phyloP scores from a whole-genome alignment of 53 echinoderm and acorn worm genomes.

The Pentamera pediparva region DNA sequence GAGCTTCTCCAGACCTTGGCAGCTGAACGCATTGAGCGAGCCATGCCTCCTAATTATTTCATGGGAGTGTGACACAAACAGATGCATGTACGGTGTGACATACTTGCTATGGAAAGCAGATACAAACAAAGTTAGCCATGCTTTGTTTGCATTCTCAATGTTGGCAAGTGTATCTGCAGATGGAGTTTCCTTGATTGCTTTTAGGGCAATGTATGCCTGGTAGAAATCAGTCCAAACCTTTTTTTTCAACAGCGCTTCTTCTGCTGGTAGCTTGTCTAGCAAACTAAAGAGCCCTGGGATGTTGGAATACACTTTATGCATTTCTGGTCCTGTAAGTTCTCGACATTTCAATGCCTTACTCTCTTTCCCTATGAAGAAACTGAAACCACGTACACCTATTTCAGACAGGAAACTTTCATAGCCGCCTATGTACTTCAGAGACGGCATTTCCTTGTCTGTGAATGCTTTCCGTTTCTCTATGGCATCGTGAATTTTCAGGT shows the following conservation, averaged over 20 bases:
- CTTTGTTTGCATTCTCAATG: background rate
- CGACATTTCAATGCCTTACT: background rate
- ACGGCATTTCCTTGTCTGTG: background rate
- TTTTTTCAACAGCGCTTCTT: background rate
- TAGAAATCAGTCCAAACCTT: background rate
- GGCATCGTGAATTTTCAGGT: background rate
- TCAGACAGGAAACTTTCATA: background rate
- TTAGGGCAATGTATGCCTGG: background rate
- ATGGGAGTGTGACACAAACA: background rate
- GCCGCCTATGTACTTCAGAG: background rate
- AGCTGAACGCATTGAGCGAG: background rate
- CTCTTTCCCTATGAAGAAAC: background rate
- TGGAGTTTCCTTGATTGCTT: background rate
- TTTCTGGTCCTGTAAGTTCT: slow-evolving; percentile 2
- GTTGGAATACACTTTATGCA: background rate
- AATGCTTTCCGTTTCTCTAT: background rate
- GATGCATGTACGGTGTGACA: background rate
- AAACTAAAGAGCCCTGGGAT: background rate
- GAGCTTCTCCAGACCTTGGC: background rate
- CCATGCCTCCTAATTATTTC: background rate
- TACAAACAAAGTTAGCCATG: background rate
- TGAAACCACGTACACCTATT: slow-evolving; percentile 2
- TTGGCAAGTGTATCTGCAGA: too few species aligned
- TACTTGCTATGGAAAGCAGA: background rate
- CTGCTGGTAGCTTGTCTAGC: background rate